Percentiles rank a stretch among this genome's conserved stretches.
phyloP scores from a whole-genome alignment of 2,888 invertebrate species.

The Timema cristinae region DNA sequence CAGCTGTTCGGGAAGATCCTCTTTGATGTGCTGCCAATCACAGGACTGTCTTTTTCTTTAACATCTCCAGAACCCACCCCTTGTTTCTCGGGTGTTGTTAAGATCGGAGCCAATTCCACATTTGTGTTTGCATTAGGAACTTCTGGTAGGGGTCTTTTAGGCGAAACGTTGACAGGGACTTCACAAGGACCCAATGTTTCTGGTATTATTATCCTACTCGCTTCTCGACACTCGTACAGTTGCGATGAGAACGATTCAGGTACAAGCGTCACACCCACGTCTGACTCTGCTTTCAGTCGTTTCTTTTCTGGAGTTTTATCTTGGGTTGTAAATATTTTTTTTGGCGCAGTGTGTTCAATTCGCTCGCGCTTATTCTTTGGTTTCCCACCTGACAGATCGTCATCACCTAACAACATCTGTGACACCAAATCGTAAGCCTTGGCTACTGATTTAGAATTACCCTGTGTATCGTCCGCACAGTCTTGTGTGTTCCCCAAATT shows the following conservation, averaged over 20 bases:
- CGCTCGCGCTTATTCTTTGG: not conserved
- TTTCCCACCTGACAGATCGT: not conserved
- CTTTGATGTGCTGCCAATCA: not conserved
- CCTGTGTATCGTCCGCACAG: not conserved
- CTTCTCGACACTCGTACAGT: no score
- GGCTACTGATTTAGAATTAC: not conserved
- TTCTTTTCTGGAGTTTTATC: no score
- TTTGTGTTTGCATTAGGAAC: no score
- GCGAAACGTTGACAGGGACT: not conserved
- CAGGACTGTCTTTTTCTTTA: constrained; percentile 11
- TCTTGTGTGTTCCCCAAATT: constrained; percentile 1
- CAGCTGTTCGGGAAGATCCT: not conserved
- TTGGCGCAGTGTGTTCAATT: not conserved
- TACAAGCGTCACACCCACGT: not conserved
- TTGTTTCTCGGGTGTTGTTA: not conserved
- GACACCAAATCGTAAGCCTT: not conserved
- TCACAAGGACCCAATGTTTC: constrained; percentile 1
- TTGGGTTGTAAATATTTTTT: not conserved
- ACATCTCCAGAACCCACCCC: not conserved
- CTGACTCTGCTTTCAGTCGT: no score
- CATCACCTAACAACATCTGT: not conserved
- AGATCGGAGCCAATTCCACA: not conserved
- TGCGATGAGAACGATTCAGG: not conserved
- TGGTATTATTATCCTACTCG: not conserved
- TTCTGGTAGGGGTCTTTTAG: no score